These are phyloP conservation scores for Zootermopsis nevadensis DNA, from an alignment of 2,888 invertebrate genomes.

Conservation along the genomic window DNA sequence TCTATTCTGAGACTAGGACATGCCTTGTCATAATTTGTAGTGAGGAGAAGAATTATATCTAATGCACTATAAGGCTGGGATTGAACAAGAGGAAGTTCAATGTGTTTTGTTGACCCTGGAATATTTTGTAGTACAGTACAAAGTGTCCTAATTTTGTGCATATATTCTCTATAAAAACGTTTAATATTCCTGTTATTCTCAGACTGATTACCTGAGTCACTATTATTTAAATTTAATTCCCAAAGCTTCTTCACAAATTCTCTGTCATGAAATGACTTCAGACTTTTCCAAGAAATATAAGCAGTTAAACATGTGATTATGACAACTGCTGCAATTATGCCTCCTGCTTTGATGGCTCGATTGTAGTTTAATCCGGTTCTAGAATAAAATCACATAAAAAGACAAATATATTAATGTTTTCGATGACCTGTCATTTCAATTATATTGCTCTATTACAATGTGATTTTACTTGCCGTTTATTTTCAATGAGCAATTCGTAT, in stretches of 20 bases:
- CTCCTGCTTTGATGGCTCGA: background rate
- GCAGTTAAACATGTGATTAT: background rate
- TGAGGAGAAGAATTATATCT: no score
- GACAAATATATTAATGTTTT: background rate
- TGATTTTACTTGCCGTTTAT: conserved; percentile 48
- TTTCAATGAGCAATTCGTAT: conserved; percentile 52
- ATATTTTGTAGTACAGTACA: no score
- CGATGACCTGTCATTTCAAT: background rate
- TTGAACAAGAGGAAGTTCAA: no score
- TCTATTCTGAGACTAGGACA: no score
- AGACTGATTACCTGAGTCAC: conserved; percentile 28
- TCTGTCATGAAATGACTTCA: conserved; percentile 13
- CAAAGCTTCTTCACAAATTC: background rate
- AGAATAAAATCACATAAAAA: background rate
- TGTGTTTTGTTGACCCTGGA: no score
- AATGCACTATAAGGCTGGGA: no score
- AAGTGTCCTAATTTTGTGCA: no score
- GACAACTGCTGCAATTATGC: background rate
- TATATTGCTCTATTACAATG: background rate
- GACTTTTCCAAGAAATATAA: conserved; percentile 38
- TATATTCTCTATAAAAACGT: no score
- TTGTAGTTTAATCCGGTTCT: background rate
- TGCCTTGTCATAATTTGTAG: no score
- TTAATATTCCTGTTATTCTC: no score
- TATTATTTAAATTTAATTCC: conserved; percentile 7